Evolutionary conservation across 2,888 invertebrate genomes (phyloP).

Genomic region (Euzophera pinguis): DNA sequence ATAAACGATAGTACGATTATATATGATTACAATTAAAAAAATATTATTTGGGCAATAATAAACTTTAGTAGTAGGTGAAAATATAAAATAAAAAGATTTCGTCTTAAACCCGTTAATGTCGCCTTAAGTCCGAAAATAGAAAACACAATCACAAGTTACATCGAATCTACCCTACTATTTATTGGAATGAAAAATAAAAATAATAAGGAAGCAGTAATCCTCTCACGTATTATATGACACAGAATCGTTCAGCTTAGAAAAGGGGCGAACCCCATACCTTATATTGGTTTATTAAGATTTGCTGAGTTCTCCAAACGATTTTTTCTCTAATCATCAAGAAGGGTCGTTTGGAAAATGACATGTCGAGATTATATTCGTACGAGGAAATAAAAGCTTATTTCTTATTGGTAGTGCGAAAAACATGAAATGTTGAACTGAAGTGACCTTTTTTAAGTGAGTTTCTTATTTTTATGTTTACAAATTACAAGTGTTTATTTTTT

Average conservation of each 20-base stretch:
- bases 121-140: background rate
- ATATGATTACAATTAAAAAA: too few species aligned
- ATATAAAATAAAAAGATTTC: too few species aligned
- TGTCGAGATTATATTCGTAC: background rate
- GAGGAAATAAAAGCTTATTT: background rate
- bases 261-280: constrained; percentile 8
- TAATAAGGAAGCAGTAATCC: constrained; percentile 3
- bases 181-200: background rate
- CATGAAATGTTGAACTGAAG: too few species aligned
- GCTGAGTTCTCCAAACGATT: constrained; percentile 16
- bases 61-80: too few species aligned
- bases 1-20: too few species aligned
- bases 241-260: constrained; percentile 9
- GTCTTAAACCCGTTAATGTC: too few species aligned
- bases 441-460: too few species aligned
- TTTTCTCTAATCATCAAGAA: background rate
- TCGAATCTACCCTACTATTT: background rate
- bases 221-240: constrained; percentile 13
- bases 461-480: too few species aligned
- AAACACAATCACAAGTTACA: background rate
- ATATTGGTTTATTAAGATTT: constrained; percentile 44
- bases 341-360: constrained; percentile 8
- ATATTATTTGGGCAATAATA: too few species aligned
- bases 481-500: too few species aligned
- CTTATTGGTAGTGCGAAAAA: background rate